A percentile compares a stretch with the other conserved stretches of the same genome.
Conservation (phyloP, 2,113 vertebrate genomes). For the Eolophus roseicapilla region DNA sequence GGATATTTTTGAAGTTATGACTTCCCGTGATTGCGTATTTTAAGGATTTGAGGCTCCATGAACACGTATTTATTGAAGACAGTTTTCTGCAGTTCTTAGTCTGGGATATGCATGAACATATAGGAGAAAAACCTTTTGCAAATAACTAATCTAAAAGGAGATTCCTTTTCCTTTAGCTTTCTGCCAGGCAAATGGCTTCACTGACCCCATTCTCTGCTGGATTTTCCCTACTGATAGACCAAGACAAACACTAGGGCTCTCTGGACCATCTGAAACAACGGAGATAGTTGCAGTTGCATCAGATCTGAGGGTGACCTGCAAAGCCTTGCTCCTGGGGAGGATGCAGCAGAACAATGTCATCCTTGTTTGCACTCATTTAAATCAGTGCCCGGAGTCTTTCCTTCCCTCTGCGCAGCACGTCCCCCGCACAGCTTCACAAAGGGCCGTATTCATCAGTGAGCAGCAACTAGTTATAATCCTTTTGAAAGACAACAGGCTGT, state of each 20-base stretch:
- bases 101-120: fast-evolving
- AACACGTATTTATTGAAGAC: neutral
- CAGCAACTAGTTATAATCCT: neutral
- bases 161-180: neutral
- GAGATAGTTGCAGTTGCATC: neutral
- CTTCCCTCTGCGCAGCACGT: conserved; percentile 10
- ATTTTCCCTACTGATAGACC: neutral
- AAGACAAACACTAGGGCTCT: neutral
- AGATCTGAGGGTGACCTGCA: neutral
- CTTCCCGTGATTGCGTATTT: neutral
- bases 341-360: conserved; percentile 8
- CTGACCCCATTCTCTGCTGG: neutral
- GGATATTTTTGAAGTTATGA: neutral
- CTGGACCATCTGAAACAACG: fast-evolving
- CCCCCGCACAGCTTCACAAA: conserved; percentile 33
- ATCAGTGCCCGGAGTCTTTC: neutral
- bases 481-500: conserved; percentile 1
- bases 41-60: neutral
- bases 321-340: neutral
- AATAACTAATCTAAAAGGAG: neutral
- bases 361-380: conserved; percentile 17
- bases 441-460: neutral
- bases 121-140: neutral
- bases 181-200: neutral
- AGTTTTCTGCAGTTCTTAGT: neutral